Percentiles rank a stretch among this genome's conserved stretches.
Conservation (phyloP, 2,888 invertebrate species). For the Mimumesa dahlbomi region DNA sequence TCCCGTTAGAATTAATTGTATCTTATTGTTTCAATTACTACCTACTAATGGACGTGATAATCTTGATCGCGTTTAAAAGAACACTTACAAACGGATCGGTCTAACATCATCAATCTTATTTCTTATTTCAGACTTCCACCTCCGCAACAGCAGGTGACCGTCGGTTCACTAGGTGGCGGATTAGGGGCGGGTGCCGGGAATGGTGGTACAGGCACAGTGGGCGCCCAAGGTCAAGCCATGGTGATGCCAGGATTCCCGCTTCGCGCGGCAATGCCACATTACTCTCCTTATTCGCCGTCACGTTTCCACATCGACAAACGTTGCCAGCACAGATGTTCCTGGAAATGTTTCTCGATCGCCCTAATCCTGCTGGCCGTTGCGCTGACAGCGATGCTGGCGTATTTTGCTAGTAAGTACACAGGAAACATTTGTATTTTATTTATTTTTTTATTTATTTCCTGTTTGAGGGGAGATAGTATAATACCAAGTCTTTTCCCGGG, state of each 20-base stretch:
- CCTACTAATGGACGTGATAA: no score
- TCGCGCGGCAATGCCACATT: constrained; percentile 88
- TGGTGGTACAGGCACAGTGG: constrained; percentile 84
- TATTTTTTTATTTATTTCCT: not conserved
- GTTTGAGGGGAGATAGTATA: not conserved
- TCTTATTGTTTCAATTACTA: no score
- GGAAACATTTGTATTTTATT: no score
- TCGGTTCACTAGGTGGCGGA: constrained; percentile 82
- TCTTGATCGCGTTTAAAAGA: no score
- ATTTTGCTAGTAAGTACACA: constrained; percentile 94
- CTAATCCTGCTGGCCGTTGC: constrained; percentile 95
- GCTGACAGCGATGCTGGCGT: constrained; percentile 95
- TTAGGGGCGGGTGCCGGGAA: constrained; percentile 79
- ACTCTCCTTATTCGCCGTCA: constrained; percentile 94
- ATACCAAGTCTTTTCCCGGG: not conserved
- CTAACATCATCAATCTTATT: constrained; percentile 15
- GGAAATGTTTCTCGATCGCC: constrained; percentile 97
- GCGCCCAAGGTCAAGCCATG: constrained; percentile 87
- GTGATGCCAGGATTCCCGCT: constrained; percentile 95
- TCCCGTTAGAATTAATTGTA: no score
- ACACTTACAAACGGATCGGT: not conserved
- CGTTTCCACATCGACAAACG: constrained; percentile 97
- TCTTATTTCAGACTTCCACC: constrained; percentile 81
- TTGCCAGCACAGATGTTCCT: constrained; percentile 96
- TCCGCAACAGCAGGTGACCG: constrained; percentile 82